These are phyloP conservation scores for Oreotrochilus melanogaster DNA, from an alignment of 2,113 vertebrate species.

Conservation along the genomic window DNA sequence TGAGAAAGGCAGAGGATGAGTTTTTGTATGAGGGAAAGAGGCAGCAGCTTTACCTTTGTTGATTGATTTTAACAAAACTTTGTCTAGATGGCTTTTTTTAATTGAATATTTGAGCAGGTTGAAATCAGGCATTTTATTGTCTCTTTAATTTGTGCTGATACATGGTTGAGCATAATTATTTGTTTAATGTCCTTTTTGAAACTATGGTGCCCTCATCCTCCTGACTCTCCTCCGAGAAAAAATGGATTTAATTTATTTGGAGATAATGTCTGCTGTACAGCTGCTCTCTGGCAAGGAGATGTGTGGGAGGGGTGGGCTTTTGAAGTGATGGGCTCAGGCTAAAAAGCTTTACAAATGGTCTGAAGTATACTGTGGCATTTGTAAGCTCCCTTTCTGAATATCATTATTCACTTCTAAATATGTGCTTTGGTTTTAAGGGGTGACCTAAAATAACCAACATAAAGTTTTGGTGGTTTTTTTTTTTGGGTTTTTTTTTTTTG, in stretches of 20 bases:
- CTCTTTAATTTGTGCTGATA: constrained; percentile 42
- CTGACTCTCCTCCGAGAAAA: constrained; percentile 17
- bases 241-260: constrained; percentile 12
- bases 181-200: constrained; percentile 21
- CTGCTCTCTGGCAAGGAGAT: background rate
- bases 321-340: background rate
- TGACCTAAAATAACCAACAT: constrained; percentile 18
- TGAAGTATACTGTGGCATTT: background rate
- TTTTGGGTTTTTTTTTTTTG: no score
- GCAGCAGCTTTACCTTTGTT: background rate
- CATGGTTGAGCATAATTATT: constrained; percentile 10
- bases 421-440: background rate
- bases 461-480: background rate
- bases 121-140: constrained; percentile 1
- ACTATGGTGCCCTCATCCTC: background rate
- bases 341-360: background rate
- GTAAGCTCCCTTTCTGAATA: constrained; percentile 15
- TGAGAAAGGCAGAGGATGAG: background rate
- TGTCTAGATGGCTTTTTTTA: constrained; percentile 8
- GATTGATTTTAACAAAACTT: constrained; percentile 20
- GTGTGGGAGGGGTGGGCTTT: background rate
- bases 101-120: constrained; percentile 30
- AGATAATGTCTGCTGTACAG: background rate
- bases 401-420: background rate
- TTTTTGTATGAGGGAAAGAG: background rate